Percentiles rank a stretch among this genome's conserved stretches.
Evolutionary conservation across 2,888 invertebrate species (phyloP).

Genomic region (Kryphioiulus occultus): DNA sequence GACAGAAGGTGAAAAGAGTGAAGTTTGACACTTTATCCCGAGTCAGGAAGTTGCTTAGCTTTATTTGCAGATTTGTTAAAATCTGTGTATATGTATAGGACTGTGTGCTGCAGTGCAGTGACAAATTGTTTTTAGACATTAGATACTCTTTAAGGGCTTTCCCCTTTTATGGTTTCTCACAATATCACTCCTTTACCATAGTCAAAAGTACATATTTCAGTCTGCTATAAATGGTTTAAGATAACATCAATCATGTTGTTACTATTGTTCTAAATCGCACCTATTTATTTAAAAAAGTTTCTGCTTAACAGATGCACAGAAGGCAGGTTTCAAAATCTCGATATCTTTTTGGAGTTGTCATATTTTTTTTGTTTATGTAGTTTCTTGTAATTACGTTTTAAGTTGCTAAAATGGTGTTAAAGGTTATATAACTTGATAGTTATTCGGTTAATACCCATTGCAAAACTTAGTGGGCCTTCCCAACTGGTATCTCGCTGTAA

Average conservation of each 20-base stretch:
- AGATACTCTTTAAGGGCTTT: not conserved
- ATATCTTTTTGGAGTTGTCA: too few species aligned
- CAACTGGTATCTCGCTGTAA: not conserved
- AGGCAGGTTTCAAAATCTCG: not conserved
- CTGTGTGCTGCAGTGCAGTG: not conserved
- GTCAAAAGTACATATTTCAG: too few species aligned
- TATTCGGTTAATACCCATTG: not conserved
- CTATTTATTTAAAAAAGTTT: not conserved
- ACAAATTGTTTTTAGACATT: not conserved
- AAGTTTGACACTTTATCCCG: too few species aligned
- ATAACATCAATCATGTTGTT: not conserved
- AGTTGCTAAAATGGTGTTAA: not conserved
- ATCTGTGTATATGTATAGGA: not conserved
- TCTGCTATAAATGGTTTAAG: not conserved
- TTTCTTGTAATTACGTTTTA: not conserved
- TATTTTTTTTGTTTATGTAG: not conserved
- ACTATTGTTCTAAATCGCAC: too few species aligned
- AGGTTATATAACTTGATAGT: not conserved
- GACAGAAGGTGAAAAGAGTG: not conserved
- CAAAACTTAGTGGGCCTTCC: not conserved
- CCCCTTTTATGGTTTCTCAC: too few species aligned
- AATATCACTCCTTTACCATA: not conserved
- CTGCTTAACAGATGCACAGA: too few species aligned
- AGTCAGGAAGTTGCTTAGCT: too few species aligned
- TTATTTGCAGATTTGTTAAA: too few species aligned